Evolutionary conservation across 2,888 invertebrate species (phyloP), one percentile per base, ranked within the genome.

Genomic region (Sclerodermus sp.): DNA sequence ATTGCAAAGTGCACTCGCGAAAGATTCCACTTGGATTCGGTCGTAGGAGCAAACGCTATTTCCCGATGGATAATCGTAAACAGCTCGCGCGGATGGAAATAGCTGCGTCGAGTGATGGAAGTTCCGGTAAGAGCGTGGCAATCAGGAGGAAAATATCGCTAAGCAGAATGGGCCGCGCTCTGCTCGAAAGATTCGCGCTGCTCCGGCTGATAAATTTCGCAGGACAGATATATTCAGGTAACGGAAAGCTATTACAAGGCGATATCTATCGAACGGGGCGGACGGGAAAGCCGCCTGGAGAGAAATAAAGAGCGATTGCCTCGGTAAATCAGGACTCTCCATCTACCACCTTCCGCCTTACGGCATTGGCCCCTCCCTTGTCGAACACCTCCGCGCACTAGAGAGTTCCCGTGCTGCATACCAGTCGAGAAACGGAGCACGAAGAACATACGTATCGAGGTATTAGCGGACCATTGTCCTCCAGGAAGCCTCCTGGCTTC

Each of bases 221-320:
- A 6, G 49, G 46, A 48, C 48, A 49, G 64, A 68, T 69, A 72
- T 76, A 76, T 75, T 77, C 77, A 77, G 76, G 76, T 77, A 77
- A 75, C 72, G 75, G 73, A 71, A 71, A 73, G 75, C 77, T 76
- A 77, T 78, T 78, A 77, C 77, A 76, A 71, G 77, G 57, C 76
- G 73, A 76, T 77, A 77, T 77, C 77, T 71, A 77, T 77, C 70
- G 76, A 73, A 63, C 66, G 67, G 60, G 72, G 69, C 67, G 69
- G 70, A 64, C 64, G 69, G 63, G 73, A 77, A 71, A 71, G 76
- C 72, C 77, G 77, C 77, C 77, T 78, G 66, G 77, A 78, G 77
- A 76, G 77, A 77, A 77, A 78, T 77, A 78, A 78, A 78, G 77
- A 78, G 74, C 73, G 77, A 78, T 78, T 78, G 77, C 73, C 66